Percentiles rank a stretch among this genome's conserved stretches.
phyloP scores from a whole-genome alignment of 37 sponge, comb jelly and placozoan genomes.

The Dysidea cf. avara region DNA sequence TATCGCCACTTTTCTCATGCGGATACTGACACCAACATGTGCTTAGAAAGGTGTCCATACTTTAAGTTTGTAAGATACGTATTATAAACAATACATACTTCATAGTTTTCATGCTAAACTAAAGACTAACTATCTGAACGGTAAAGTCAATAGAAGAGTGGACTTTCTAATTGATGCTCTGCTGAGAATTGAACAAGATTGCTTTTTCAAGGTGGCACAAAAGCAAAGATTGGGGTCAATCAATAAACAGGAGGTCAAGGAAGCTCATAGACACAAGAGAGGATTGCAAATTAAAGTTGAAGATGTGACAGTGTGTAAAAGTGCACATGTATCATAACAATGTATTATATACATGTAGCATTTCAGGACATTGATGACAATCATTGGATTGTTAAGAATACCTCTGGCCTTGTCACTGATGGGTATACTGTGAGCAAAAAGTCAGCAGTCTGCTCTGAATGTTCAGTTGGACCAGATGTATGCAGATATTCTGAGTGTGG shows the following conservation, averaged over 20 bases:
- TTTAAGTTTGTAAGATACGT: too few species aligned
- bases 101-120: conserved; percentile 39
- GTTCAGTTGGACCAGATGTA: not conserved
- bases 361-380: conserved; percentile 1
- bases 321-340: too few species aligned
- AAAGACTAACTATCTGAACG: conserved; percentile 38
- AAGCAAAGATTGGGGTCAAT: not conserved
- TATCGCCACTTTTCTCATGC: conserved; percentile 32
- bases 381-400: not conserved
- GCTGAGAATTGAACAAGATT: conserved; percentile 27
- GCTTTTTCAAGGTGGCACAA: conserved; percentile 13
- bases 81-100: not conserved
- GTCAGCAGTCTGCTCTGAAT: not conserved
- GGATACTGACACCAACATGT: conserved; percentile 30
- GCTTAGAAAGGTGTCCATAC: conserved; percentile 9
- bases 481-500: conserved; percentile 23
- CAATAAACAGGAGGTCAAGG: conserved; percentile 1
- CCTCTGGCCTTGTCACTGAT: not conserved
- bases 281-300: conserved; percentile 20
- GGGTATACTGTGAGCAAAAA: not conserved
- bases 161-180: conserved; percentile 36
- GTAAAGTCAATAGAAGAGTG: conserved; percentile 35
- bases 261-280: conserved; percentile 9
- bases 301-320: conserved; percentile 1
- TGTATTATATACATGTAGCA: not conserved